These are phyloP conservation scores for Dicranocentrus wangi DNA, from an alignment of 2,888 invertebrate genomes.

Conservation along the genomic window DNA sequence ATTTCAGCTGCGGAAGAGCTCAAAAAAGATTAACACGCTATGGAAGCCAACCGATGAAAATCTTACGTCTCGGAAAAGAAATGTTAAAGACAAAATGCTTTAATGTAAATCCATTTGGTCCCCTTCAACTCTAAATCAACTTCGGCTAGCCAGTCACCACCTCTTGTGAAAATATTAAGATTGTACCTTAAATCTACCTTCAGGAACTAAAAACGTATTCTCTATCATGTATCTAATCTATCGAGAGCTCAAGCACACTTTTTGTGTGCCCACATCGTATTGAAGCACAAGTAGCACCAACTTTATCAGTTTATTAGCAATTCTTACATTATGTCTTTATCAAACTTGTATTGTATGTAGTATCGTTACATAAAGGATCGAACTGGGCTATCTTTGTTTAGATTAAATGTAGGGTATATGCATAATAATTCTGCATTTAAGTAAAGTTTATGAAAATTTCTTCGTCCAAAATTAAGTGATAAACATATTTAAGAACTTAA, in stretches of 20 bases:
- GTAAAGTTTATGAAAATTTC: conserved; percentile 14
- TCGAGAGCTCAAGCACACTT: conserved; percentile 16
- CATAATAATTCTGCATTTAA: too few relatives aligned
- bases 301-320: neutral
- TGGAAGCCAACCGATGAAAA: neutral
- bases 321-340: neutral
- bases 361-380: neutral
- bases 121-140: conserved; percentile 14
- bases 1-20: conserved; percentile 35
- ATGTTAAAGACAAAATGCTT: conserved; percentile 21
- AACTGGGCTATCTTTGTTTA: neutral
- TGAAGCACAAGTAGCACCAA: neutral
- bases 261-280: neutral
- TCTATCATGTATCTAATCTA: too few relatives aligned
- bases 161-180: neutral
- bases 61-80: neutral
- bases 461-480: conserved; percentile 40
- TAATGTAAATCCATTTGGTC: conserved; percentile 14
- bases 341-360: neutral
- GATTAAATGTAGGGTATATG: neutral
- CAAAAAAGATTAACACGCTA: conserved; percentile 34
- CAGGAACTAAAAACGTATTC: too few relatives aligned
- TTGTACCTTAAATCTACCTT: neutral
- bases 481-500: conserved; percentile 1
- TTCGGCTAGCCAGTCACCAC: conserved; percentile 48